Evolutionary conservation across 2,888 invertebrate genomes (phyloP), one percentile per base, ranked within the genome.

Genomic region (Polydrusus tereticollis): DNA sequence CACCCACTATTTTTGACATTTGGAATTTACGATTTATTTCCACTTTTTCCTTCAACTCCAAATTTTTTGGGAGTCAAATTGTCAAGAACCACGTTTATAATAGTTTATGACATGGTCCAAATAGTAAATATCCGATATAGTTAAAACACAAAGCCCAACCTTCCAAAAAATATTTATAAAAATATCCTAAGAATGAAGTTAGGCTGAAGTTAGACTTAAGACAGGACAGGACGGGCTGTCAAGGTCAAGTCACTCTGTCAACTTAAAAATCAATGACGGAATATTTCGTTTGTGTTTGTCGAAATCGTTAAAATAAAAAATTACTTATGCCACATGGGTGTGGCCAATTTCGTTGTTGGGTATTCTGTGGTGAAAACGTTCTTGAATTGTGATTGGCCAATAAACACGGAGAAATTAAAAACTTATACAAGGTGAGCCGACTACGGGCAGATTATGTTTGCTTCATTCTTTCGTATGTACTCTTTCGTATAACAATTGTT

Each of bases 1-100:
- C 77, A 75, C 62, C 60, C 59, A 59, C 59, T 57, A 65, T 41
- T 65, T 59, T 64, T 64, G 55, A 64, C 55, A 50, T 64, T 52
- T 52, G 41, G 36, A 64, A 55, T 45, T 41, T 7, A n/a, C 33
- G 58, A 60, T 58, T 58, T 38, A 57, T 57, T 57, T 36, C 18
- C 20, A 36, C 10, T 33, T 36, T 10, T 18, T 57, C 14, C 26
- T 20, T 57, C 18, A n/a, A n/a, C n/a, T 26, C 20, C 12, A 29
- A 5, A 21, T 41, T 1, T 38, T 41, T 23, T 21, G 14, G 2
- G 7, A 26, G 8, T 2, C 3, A 52, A 52, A 26, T 26, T 10
- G n/a, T 52, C 21, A 47, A 43, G 16, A 4, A 7, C 8, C 7
- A 26, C 6, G 8, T 26, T 50, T 50, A 4, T n/a, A 18, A 29